A percentile compares a stretch with the other conserved stretches of the same genome.
These are phyloP conservation scores for Pocillopora damicornis DNA, from an alignment of 64 coral and sea anemone genomes.

Conservation along the genomic window DNA sequence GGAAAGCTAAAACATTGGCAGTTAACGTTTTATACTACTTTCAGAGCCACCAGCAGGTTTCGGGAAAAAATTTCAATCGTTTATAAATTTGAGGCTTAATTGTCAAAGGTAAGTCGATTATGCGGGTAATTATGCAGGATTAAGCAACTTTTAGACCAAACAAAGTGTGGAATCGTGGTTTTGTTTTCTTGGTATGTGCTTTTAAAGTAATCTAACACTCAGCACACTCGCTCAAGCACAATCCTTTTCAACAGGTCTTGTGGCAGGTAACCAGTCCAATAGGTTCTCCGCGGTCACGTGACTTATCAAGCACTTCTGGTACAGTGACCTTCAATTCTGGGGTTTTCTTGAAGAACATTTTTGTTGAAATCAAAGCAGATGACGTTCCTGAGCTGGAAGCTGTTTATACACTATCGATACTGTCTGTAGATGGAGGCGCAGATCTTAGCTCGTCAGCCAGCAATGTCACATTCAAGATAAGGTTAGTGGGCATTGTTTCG, in stretches of 20 bases:
- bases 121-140: no score
- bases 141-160: no score
- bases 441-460: slow-evolving; percentile 43
- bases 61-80: no score
- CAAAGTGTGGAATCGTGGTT: no score
- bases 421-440: slow-evolving; percentile 76
- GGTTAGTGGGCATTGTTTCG: slow-evolving; percentile 30
- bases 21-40: no score
- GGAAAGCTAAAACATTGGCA: no score
- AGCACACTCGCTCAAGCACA: no score
- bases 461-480: slow-evolving; percentile 86
- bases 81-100: no score
- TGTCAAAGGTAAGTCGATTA: no score
- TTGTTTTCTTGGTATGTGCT: no score
- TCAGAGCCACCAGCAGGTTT: no score
- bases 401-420: slow-evolving; percentile 50
- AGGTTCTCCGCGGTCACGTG: slow-evolving; percentile 31
- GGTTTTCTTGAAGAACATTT: slow-evolving; percentile 44
- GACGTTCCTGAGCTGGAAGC: slow-evolving; percentile 81
- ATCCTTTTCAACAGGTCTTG: slow-evolving; percentile 36
- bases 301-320: slow-evolving; percentile 56
- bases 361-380: slow-evolving; percentile 56
- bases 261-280: slow-evolving; percentile 60
- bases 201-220: no score
- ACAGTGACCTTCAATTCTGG: slow-evolving; percentile 49